Evolutionary conservation across 2,888 invertebrate species (phyloP), one percentile per base, ranked within the genome.

Genomic region (Meteorus cinctellus): DNA sequence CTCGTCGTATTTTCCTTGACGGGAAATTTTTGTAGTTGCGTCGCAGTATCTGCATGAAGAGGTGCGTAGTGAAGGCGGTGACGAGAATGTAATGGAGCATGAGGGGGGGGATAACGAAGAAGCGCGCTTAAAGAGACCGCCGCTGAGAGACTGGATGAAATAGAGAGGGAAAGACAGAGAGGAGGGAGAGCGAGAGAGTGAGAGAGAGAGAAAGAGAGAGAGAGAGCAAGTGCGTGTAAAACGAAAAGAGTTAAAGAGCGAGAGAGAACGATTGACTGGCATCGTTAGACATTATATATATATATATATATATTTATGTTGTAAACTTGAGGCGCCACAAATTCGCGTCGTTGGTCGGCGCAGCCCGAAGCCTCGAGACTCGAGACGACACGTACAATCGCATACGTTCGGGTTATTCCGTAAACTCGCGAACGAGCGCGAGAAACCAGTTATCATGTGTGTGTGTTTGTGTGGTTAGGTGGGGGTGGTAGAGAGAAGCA

Each of bases 311-410:
- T 55, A 55, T 55, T 4, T 55, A 55, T 55, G n/a, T 55, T 19
- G 19, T 55, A 55, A 55, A 55, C 19, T 55, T 55, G 55, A 84
- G 85, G 86, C 86, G 86, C 86, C 86, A 85, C 86, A 81, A 86
- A 86, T 85, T 86, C 83, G 80, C 76, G 75, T 72, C 79, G 80
- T 81, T 65, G 81, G 76, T 78, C 55, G 66, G 63, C 41, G 31
- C n/a, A 36, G 36, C 34, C 31, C 41, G 65, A 65, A 65, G 65
- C 16, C 65, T 12, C 41, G 36, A 65, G 16, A 66, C 36, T 19
- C 41, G 36, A 24, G 34, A 71, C 55, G 29, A 29, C 19, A n/a
- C 1, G 12, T 45, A 66, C 4, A 55, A 82, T 86, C 83, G 85
- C 81, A 76, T 76, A 45, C 69, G 72, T 78, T 85, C 86, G 81